These are phyloP conservation scores for Sesamia nonagrioides DNA, from an alignment of 1,140 invertebrate genomes.

Conservation along the genomic window DNA sequence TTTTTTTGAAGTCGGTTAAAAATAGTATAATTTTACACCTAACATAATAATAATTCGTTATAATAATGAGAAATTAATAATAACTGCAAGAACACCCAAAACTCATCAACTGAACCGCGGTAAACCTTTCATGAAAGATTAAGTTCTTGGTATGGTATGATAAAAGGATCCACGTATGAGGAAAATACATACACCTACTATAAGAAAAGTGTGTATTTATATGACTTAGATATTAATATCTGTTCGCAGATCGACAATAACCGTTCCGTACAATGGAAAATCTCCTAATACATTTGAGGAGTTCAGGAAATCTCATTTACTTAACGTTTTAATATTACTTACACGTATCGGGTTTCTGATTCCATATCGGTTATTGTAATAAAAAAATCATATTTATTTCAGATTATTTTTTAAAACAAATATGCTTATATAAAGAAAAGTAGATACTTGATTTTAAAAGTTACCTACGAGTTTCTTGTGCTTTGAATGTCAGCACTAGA, in stretches of 20 bases:
- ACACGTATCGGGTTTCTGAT: slow-evolving; percentile 9
- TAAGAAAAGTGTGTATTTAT: slow-evolving; percentile 15
- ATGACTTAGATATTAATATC: slow-evolving; percentile 21
- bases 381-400: slow-evolving; percentile 17
- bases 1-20: no score
- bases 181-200: slow-evolving; percentile 9
- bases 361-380: slow-evolving; percentile 12
- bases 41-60: neutral
- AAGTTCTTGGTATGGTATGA: neutral
- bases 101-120: neutral
- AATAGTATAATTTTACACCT: no score
- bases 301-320: slow-evolving; percentile 37
- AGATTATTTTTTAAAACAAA: neutral
- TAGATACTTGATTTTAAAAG: no score
- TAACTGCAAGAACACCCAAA: neutral
- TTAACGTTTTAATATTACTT: slow-evolving; percentile 39
- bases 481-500: no score
- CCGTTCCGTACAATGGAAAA: slow-evolving; percentile 8
- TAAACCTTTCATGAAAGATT: slow-evolving; percentile 9
- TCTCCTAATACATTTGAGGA: slow-evolving; percentile 29
- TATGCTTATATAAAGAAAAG: no score
- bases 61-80: neutral
- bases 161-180: neutral
- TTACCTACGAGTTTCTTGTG: no score
- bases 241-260: slow-evolving; percentile 12